phyloP scores from a whole-genome alignment of 2,113 vertebrate genomes.

The Podocnemis expansa region DNA sequence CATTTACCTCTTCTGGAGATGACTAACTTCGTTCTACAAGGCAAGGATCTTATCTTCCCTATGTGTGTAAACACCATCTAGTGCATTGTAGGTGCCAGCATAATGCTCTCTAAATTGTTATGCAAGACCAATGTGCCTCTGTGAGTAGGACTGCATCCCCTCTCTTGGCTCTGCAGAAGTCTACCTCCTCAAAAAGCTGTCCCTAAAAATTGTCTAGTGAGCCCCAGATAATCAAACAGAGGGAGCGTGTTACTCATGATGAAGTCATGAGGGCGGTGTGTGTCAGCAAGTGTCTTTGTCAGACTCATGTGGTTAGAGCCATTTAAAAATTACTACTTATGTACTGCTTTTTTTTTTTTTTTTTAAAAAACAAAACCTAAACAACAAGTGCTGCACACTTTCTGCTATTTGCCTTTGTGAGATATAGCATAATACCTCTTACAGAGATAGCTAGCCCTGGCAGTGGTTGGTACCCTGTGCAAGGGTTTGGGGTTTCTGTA shows the following conservation, averaged over 20 bases:
- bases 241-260: not conserved
- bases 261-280: not conserved
- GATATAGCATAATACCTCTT: accelerated
- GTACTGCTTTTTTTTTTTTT: not conserved
- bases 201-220: not conserved
- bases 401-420: not conserved
- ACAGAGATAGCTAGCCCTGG: not conserved
- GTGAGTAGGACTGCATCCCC: too few species aligned
- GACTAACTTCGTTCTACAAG: not conserved
- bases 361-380: too few species aligned
- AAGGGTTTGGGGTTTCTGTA: not conserved
- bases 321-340: not conserved
- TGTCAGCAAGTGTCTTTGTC: not conserved
- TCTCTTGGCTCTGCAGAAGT: not conserved
- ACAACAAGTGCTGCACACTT: not conserved
- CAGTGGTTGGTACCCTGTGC: not conserved
- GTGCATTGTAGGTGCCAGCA: not conserved
- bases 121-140: not conserved
- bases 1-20: not conserved
- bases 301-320: not conserved
- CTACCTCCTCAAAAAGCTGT: not conserved
- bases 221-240: not conserved
- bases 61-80: not conserved
- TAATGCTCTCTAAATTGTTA: not conserved
- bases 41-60: not conserved